A percentile compares a stretch with the other conserved stretches of the same genome.
Conservation (phyloP, 2,113 vertebrate species). For the Dicerorhinus sumatrensis region DNA sequence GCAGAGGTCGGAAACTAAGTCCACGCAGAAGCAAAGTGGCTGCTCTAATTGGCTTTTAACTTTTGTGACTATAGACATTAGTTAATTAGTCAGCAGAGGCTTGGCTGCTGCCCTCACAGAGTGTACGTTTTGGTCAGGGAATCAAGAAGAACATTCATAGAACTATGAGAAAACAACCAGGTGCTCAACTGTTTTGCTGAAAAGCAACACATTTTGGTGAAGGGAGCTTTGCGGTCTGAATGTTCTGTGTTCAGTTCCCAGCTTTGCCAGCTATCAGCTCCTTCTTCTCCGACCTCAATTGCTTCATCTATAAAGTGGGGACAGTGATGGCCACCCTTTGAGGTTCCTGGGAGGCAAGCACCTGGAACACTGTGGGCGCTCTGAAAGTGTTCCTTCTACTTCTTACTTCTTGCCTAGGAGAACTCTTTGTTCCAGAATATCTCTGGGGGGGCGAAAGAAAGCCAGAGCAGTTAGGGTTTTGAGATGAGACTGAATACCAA, state of each 20-base stretch:
- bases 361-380: neutral
- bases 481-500: neutral
- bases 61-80: neutral
- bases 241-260: neutral
- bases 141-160: neutral
- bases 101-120: neutral
- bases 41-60: neutral
- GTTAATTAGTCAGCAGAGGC: neutral
- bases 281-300: neutral
- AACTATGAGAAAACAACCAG: neutral
- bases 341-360: neutral
- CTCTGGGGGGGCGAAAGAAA: neutral
- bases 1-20: neutral
- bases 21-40: accelerated
- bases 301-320: neutral
- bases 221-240: neutral
- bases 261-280: neutral
- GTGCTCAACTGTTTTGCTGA: neutral
- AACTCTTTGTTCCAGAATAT: neutral
- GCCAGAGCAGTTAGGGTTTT: neutral
- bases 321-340: no score
- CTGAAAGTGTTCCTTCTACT: neutral
- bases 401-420: neutral
- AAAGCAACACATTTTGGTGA: neutral
- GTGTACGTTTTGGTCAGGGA: neutral